A percentile compares a stretch with the other conserved stretches of the same genome.
Evolutionary conservation across 2,113 vertebrate genomes (phyloP).

Genomic region (Noctilio leporinus): DNA sequence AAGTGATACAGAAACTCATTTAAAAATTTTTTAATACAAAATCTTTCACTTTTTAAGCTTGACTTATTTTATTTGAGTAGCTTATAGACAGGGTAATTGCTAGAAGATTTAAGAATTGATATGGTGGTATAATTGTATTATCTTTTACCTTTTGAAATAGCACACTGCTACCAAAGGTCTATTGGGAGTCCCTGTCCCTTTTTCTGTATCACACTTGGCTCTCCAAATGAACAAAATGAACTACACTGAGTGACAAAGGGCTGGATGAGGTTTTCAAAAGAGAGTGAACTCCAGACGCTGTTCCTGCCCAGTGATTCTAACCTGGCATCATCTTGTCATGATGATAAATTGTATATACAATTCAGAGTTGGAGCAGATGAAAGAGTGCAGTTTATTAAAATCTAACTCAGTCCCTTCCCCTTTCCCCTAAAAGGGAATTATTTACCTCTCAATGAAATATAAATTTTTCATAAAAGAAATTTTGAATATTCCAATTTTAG

Average conservation of each 20-base stretch:
- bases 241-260: neutral
- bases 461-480: neutral
- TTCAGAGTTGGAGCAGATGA: conserved; percentile 11
- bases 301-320: conserved; percentile 14
- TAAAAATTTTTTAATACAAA: neutral
- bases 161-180: neutral
- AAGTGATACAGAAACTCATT: neutral
- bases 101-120: neutral
- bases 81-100: neutral
- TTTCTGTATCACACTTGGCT: neutral
- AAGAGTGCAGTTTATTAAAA: conserved; percentile 18
- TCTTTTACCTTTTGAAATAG: neutral
- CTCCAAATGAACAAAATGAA: neutral
- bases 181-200: neutral
- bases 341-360: neutral
- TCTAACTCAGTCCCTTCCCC: neutral
- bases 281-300: neutral
- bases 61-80: neutral
- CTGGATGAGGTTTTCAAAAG: neutral
- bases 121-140: neutral
- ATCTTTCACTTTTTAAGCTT: neutral
- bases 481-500: neutral
- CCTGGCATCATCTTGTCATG: neutral
- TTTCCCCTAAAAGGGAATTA: neutral
- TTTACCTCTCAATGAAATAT: conserved; percentile 30